These are phyloP conservation scores for Caenorhabditis inopinata DNA, from an alignment of 1,140 invertebrate genomes.

Conservation along the genomic window DNA sequence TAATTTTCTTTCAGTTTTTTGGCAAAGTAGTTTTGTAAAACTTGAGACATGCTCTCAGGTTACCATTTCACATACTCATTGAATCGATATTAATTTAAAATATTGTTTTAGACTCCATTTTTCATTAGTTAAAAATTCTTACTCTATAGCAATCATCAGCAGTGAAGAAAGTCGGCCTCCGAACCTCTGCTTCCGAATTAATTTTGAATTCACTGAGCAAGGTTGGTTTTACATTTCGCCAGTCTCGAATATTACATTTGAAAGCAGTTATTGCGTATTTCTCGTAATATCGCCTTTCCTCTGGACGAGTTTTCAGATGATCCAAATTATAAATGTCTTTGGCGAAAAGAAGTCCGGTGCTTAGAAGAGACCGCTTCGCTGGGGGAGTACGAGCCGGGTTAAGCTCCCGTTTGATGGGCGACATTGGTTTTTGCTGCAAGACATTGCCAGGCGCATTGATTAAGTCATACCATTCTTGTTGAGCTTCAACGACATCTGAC, in stretches of 20 bases:
- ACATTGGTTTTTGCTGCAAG: background rate
- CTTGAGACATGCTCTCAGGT: too few species aligned
- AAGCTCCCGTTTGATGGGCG: background rate
- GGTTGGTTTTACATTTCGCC: slow-evolving; percentile 34
- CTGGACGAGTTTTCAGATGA: background rate
- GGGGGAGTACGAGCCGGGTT: background rate
- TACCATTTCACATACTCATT: too few species aligned
- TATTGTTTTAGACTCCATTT: too few species aligned
- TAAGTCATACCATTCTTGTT: slow-evolving; percentile 26
- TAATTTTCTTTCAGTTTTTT: too few species aligned
- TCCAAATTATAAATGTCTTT: slow-evolving; percentile 52
- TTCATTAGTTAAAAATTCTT: too few species aligned
- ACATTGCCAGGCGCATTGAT: background rate
- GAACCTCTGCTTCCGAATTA: background rate
- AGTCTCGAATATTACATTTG: slow-evolving; percentile 30
- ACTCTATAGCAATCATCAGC: slow-evolving; percentile 28
- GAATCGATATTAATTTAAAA: too few species aligned
- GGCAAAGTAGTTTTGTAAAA: too few species aligned
- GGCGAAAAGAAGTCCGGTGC: slow-evolving; percentile 51
- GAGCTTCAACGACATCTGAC: slow-evolving; percentile 35
- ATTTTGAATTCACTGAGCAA: background rate
- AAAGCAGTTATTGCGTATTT: slow-evolving; percentile 22
- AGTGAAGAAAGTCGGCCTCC: slow-evolving; percentile 34
- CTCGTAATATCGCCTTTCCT: slow-evolving; percentile 29
- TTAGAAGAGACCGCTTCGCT: slow-evolving; percentile 30